phyloP scores from a whole-genome alignment of 2,888 invertebrate species.

The Tiliacea citrago region DNA sequence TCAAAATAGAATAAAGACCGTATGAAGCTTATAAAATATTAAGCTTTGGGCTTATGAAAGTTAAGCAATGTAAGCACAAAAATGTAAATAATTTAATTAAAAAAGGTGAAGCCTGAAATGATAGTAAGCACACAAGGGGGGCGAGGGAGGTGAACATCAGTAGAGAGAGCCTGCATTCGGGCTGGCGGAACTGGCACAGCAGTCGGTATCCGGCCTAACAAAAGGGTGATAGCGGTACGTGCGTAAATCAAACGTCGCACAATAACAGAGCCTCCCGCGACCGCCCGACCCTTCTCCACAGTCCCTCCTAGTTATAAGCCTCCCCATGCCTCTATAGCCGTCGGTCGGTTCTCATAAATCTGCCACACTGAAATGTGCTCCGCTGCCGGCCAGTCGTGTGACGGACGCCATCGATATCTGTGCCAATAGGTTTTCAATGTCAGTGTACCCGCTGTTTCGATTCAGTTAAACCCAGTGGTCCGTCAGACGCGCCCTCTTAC shows the following conservation, averaged over 20 bases:
- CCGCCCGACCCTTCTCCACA: conserved; percentile 78
- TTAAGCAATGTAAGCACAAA: conserved; percentile 50
- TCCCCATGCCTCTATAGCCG: conserved; percentile 81
- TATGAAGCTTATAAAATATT: conserved; percentile 26
- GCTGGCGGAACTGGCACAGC: conserved; percentile 86
- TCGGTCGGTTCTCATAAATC: conserved; percentile 87
- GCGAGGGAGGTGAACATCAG: conserved; percentile 68
- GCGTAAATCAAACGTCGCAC: conserved; percentile 90
- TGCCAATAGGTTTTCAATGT: conserved; percentile 86
- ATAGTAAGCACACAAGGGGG: conserved; percentile 44
- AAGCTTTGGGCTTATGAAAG: conserved; percentile 25
- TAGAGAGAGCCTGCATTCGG: conserved; percentile 80
- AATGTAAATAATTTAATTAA: conserved; percentile 58
- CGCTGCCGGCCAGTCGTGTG: conserved; percentile 78
- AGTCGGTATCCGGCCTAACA: conserved; percentile 88
- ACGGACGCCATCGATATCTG: conserved; percentile 81
- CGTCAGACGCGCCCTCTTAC: conserved; percentile 72
- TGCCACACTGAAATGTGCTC: conserved; percentile 87
- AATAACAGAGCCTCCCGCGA: conserved; percentile 87
- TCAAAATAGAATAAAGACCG: neutral
- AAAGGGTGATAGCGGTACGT: conserved; percentile 90
- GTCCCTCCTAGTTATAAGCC: conserved; percentile 79
- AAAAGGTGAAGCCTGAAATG: conserved; percentile 40
- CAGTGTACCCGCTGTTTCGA: conserved; percentile 75
- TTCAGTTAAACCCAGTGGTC: conserved; percentile 73